Percentiles rank a stretch among this genome's conserved stretches.
Conservation (phyloP, 2,797 vertebrate species). For the Syngnathus rostellatus region DNA sequence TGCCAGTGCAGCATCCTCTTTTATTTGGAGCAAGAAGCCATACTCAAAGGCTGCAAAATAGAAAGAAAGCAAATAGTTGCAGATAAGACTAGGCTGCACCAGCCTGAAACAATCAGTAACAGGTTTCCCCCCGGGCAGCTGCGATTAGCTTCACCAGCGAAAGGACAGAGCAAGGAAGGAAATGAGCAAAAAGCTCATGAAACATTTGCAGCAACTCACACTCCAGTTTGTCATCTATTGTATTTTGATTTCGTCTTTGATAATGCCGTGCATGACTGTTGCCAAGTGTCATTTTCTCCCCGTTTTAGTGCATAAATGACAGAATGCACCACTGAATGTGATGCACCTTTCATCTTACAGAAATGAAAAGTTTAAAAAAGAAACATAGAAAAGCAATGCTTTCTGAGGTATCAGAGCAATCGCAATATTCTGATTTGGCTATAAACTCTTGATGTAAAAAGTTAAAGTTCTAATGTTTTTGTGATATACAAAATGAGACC, state of each 20-base stretch:
- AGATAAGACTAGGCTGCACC: slow-evolving; percentile 21
- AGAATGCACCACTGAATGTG: not conserved
- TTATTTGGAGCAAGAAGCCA: slow-evolving; percentile 83
- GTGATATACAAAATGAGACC: too few relatives aligned
- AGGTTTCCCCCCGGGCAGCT: not conserved
- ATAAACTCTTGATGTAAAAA: not conserved
- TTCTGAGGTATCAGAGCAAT: not conserved
- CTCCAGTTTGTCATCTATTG: not conserved
- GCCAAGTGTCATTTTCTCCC: not conserved
- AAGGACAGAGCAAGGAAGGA: not conserved
- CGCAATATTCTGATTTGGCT: not conserved
- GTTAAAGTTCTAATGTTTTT: too few relatives aligned
- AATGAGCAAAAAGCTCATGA: not conserved
- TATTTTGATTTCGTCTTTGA: not conserved
- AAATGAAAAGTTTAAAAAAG: not conserved
- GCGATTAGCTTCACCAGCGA: not conserved
- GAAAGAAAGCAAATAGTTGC: slow-evolving; percentile 64
- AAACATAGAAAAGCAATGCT: not conserved
- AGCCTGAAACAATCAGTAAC: slow-evolving; percentile 7
- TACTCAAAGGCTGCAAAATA: slow-evolving; percentile 82
- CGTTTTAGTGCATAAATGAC: not conserved
- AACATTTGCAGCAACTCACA: not conserved
- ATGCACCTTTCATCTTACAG: not conserved
- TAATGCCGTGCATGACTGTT: not conserved
- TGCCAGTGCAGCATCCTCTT: slow-evolving; percentile 75